Evolutionary conservation across 2,113 vertebrate genomes (phyloP), one percentile per base, ranked within the genome.

Genomic region (Cygnus atratus): DNA sequence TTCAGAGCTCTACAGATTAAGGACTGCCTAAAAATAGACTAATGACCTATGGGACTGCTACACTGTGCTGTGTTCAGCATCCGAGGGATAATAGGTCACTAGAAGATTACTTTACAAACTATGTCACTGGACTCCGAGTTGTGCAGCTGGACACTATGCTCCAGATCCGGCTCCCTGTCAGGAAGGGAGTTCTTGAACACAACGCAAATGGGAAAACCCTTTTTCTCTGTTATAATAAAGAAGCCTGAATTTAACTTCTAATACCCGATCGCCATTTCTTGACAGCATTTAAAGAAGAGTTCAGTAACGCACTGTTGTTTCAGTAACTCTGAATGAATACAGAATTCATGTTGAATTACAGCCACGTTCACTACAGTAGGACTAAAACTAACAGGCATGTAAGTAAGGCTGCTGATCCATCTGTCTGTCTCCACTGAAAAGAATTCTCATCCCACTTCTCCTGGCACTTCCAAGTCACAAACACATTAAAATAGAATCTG

Each of bases 1-100:
- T 88, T 79, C 76, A 92, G 78, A 90, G 96, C 87, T 96, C 94
- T 87, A 83, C 58, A 94, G 96, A 96, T 96, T 96, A 96, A 97
- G 84, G 72, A 68, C 66, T 90, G 72, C 92, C 84, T 94, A 96
- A 96, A 96, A 93, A 97, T 95, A 97, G 90, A 82, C 44, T 67
- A 50, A 67, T 54, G 84, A 93, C 92, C 88, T 90, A 87, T 66
- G 71, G 55, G 73, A 74, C 91, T 76, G 77, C 76, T 90, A 63
- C 24, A 79, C 63, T 86, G 75, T 44, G 92, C 93, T 95, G 86
- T 80, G 78, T 87, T 93, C 91, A 96, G 78, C 89, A 93, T 66
- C 92, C 91, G 79, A 85, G 52, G 2, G 15, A 92, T 85, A 96
- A 92, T 2, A 72, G 93, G 90, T 87, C 94, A 85, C 26, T 89